phyloP scores from a whole-genome alignment of 2,113 vertebrate species.

The Apeltes quadracus region DNA sequence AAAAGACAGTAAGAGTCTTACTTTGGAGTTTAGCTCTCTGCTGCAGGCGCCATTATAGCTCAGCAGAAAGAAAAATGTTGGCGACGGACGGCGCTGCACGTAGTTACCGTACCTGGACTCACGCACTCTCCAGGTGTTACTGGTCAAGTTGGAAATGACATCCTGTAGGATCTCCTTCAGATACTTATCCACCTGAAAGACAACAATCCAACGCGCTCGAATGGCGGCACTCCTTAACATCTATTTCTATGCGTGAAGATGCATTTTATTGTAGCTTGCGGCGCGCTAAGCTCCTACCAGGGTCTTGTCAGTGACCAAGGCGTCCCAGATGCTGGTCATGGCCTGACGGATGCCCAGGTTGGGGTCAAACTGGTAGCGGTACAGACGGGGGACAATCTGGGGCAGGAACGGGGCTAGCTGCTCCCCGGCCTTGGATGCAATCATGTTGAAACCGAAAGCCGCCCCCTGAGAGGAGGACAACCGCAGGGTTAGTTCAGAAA shows the following conservation, averaged over 20 bases:
- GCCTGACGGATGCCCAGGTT: slow-evolving; percentile 94
- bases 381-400: slow-evolving; percentile 93
- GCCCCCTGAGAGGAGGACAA: slow-evolving; percentile 84
- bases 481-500: not conserved
- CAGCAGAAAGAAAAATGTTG: no score
- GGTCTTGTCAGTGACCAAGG: slow-evolving; percentile 92
- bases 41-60: no score
- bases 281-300: slow-evolving; percentile 73
- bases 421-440: slow-evolving; percentile 93
- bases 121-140: slow-evolving; percentile 92
- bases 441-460: slow-evolving; percentile 97
- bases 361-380: slow-evolving; percentile 98
- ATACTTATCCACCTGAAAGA: slow-evolving; percentile 92
- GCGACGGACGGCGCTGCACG: no score
- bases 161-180: slow-evolving; percentile 96
- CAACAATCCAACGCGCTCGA: slow-evolving; percentile 14
- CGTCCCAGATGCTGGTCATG: slow-evolving; percentile 99
- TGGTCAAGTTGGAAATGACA: slow-evolving; percentile 93
- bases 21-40: no score
- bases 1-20: not conserved
- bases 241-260: not conserved
- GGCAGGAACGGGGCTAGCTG: slow-evolving; percentile 93
- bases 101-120: slow-evolving; percentile 89
- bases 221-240: not conserved
- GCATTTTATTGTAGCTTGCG: slow-evolving; percentile 1